Conservation (phyloP, 2,888 invertebrate genomes). For the Lasioglossum oenotherae region DNA sequence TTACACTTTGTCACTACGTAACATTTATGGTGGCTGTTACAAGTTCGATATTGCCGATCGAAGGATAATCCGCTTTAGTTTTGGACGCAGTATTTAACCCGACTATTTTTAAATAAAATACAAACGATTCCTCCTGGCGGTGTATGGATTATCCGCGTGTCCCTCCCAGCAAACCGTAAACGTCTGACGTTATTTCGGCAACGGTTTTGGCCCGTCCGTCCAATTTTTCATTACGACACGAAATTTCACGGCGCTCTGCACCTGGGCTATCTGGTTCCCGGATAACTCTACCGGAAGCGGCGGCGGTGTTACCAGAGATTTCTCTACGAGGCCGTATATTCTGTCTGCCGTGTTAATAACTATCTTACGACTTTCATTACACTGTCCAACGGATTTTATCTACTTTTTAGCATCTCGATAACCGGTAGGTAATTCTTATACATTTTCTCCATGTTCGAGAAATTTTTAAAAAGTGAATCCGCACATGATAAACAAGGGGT, state of each 20-base stretch:
- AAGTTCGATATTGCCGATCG: neutral
- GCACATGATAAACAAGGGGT: too few species aligned
- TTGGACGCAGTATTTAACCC: neutral
- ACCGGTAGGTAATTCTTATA: neutral
- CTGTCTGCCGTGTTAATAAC: constrained; percentile 11
- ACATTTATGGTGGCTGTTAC: neutral
- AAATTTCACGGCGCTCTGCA: constrained; percentile 34
- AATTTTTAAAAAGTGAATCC: too few species aligned
- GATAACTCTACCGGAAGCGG: constrained; percentile 13
- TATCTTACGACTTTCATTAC: neutral
- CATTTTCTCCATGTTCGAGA: neutral
- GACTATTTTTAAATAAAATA: neutral
- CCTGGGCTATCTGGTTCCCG: constrained; percentile 1
- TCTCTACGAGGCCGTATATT: neutral
- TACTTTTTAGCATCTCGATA: neutral
- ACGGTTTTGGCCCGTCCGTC: constrained; percentile 33
- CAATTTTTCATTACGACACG: constrained; percentile 43
- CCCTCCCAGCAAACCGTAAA: neutral
- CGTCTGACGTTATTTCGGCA: constrained; percentile 5
- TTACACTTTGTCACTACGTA: neutral
- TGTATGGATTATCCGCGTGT: neutral
- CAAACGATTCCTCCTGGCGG: neutral
- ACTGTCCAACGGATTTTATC: neutral
- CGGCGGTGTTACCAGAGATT: constrained; percentile 13
- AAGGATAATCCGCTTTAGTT: neutral